Conservation (phyloP, 2,797 vertebrate genomes). For the Rousettus madagascariensis region DNA sequence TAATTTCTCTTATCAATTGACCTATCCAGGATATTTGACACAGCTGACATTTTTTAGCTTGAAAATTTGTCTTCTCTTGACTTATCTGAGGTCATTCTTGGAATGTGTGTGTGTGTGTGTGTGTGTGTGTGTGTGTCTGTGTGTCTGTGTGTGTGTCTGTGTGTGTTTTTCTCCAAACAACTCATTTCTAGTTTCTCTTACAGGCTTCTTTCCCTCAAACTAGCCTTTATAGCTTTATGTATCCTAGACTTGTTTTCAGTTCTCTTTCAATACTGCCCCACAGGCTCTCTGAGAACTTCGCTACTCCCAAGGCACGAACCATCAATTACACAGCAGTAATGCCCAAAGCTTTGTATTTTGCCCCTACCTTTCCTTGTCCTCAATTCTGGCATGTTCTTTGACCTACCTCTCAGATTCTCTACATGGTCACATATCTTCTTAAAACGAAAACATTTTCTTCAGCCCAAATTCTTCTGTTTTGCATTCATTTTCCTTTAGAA, state of each 20-base stretch:
- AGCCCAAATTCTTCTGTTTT: background rate
- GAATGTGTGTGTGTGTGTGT: background rate
- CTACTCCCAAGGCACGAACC: background rate
- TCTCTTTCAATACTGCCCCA: background rate
- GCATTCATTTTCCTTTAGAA: background rate
- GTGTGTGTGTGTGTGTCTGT: background rate
- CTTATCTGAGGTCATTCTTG: background rate
- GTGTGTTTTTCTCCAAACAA: background rate
- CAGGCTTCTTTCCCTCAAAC: background rate
- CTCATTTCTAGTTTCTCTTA: background rate
- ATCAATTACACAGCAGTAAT: background rate
- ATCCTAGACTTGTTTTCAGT: background rate
- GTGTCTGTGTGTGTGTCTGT: background rate
- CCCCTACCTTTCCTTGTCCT: accelerated
- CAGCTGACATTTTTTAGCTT: background rate
- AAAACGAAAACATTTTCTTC: background rate
- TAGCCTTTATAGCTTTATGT: background rate
- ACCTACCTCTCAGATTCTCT: background rate
- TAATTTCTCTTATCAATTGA: background rate
- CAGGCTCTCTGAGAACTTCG: background rate
- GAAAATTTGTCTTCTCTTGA: background rate
- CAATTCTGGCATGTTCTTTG: background rate
- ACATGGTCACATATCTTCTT: background rate
- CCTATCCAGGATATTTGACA: background rate
- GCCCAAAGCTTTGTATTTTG: background rate